Evolutionary conservation across 2,888 invertebrate species (phyloP).

Genomic region (Eugnorisma glareosa): DNA sequence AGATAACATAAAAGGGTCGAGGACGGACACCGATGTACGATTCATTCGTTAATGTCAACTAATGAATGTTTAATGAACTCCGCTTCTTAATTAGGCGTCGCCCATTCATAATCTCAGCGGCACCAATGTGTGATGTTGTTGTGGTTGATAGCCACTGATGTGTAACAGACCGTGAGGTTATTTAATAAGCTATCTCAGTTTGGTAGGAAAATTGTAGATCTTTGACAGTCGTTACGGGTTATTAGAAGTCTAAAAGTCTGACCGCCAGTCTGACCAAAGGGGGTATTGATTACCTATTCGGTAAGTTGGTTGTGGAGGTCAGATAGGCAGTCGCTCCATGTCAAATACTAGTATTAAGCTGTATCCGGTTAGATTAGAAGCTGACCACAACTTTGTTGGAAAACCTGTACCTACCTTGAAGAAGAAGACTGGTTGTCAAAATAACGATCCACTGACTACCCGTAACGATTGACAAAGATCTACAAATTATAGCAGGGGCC

Average conservation of each 20-base stretch:
- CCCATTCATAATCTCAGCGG: constrained; percentile 59
- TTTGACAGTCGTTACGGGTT: not conserved
- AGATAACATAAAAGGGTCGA: constrained; percentile 39
- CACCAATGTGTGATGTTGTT: constrained; percentile 54
- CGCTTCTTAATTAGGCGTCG: constrained; percentile 55
- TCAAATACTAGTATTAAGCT: not conserved
- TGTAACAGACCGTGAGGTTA: constrained; percentile 19
- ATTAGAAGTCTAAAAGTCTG: not conserved
- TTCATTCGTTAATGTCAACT: constrained; percentile 48
- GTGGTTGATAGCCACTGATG: constrained; percentile 47
- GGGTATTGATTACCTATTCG: not conserved
- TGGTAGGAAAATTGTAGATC: not conserved
- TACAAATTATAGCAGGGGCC: too few species aligned
- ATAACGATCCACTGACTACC: not conserved
- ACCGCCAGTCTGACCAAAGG: not conserved
- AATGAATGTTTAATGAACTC: constrained; percentile 61
- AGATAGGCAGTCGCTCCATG: not conserved
- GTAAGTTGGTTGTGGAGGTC: not conserved
- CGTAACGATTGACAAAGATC: too few species aligned
- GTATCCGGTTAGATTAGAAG: not conserved
- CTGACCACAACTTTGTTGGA: not conserved
- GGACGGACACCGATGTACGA: constrained; percentile 22
- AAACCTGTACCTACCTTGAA: not conserved
- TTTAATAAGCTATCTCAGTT: not conserved
- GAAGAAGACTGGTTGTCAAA: not conserved